Evolutionary conservation across 2,113 vertebrate genomes (phyloP).

Genomic region (Cottus gobio): DNA sequence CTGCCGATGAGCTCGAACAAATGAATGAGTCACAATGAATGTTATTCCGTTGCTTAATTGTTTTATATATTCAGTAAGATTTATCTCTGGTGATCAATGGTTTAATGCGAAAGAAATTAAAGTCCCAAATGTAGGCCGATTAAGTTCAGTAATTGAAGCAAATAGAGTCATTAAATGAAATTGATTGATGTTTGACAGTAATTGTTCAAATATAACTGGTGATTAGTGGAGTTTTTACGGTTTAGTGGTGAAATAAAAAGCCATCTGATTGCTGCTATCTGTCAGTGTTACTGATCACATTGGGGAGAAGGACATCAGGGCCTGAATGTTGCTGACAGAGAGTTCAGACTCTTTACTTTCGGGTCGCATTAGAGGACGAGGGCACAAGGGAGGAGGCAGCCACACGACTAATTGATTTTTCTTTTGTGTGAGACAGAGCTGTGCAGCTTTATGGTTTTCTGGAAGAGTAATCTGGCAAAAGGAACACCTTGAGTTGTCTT

Average conservation of each 20-base stretch:
- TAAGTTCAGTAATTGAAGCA: not conserved
- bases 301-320: not conserved
- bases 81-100: too few species aligned
- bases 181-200: not conserved
- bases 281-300: not conserved
- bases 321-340: conserved; percentile 8
- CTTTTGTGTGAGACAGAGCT: conserved; percentile 29
- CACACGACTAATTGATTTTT: conserved; percentile 34
- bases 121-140: too few species aligned
- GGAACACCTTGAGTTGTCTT: not conserved
- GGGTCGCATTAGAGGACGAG: not conserved
- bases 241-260: not conserved
- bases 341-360: conserved; percentile 13
- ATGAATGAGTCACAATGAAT: too few species aligned
- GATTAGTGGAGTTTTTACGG: not conserved
- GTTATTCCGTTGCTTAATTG: too few species aligned
- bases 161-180: not conserved
- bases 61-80: too few species aligned
- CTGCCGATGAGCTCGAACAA: too few species aligned
- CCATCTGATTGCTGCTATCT: not conserved
- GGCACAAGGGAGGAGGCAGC: conserved; percentile 23
- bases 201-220: not conserved
- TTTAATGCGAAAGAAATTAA: not conserved
- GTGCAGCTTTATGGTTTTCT: conserved; percentile 5
- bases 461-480: conserved; percentile 10